phyloP scores from a whole-genome alignment of 2,797 vertebrate genomes.

The Danio choprae region DNA sequence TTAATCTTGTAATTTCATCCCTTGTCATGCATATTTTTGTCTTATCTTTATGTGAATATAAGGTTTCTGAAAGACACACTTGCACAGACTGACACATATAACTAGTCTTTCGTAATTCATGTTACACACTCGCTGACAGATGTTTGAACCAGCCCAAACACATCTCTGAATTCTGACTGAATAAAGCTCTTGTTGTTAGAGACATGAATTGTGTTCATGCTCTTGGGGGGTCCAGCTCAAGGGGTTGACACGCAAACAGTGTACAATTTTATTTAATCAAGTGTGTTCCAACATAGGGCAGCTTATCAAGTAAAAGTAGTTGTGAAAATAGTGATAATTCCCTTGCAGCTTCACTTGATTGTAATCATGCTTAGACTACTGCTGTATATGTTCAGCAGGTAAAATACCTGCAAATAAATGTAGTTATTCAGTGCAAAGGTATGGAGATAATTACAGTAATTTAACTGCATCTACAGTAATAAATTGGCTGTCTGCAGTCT shows the following conservation, averaged over 20 bases:
- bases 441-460: neutral
- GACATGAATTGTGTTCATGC: neutral
- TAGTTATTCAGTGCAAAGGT: neutral
- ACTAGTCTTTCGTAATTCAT: neutral
- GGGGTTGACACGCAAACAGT: neutral
- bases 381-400: neutral
- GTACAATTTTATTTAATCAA: neutral
- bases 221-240: neutral
- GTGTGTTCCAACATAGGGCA: neutral
- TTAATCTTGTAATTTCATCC: conserved; percentile 1
- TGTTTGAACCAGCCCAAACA: conserved; percentile 32
- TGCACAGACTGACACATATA: neutral
- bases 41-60: conserved; percentile 6
- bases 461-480: conserved; percentile 1
- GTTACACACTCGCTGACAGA: neutral
- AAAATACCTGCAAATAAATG: neutral
- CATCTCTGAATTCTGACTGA: conserved; percentile 3
- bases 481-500: neutral
- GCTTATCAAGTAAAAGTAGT: neutral
- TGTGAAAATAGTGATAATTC: neutral
- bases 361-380: neutral
- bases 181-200: conserved; percentile 9
- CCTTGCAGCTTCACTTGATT: neutral
- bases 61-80: neutral
- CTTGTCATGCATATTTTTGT: neutral